These are phyloP conservation scores for Galerucella nymphaeae DNA, from an alignment of 2,888 invertebrate species.

Conservation along the genomic window DNA sequence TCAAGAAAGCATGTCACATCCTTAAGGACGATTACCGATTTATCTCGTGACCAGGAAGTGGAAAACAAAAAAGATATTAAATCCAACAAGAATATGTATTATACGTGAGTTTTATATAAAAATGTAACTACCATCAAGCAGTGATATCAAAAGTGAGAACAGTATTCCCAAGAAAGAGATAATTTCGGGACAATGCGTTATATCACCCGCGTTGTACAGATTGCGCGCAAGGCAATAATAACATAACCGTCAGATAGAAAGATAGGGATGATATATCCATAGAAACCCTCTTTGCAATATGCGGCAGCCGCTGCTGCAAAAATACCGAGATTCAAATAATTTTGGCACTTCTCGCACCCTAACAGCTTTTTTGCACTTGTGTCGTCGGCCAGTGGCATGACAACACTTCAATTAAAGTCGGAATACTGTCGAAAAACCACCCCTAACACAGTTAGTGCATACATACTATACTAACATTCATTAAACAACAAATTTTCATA, in stretches of 20 bases:
- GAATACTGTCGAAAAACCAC: slow-evolving; percentile 25
- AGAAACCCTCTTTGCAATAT: slow-evolving; percentile 58
- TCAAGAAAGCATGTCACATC: slow-evolving; percentile 7
- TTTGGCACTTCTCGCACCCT: slow-evolving; percentile 55
- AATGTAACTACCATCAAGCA: slow-evolving; percentile 37
- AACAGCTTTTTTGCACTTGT: slow-evolving; percentile 51
- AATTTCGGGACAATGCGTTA: slow-evolving; percentile 56
- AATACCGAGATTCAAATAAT: slow-evolving; percentile 57
- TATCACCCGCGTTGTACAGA: slow-evolving; percentile 58
- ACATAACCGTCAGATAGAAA: slow-evolving; percentile 57
- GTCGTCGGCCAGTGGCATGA: slow-evolving; percentile 44
- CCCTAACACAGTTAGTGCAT: background rate
- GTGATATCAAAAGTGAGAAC: slow-evolving; percentile 39
- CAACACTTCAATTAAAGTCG: slow-evolving; percentile 32
- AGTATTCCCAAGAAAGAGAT: slow-evolving; percentile 45
- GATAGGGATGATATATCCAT: slow-evolving; percentile 59
- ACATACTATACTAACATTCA: background rate
- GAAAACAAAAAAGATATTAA: slow-evolving; percentile 17
- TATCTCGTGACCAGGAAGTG: slow-evolving; percentile 20
- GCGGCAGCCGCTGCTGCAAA: slow-evolving; percentile 56
- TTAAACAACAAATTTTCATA: background rate
- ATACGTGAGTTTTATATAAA: slow-evolving; percentile 41
- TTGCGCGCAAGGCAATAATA: slow-evolving; percentile 59
- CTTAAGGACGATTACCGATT: slow-evolving; percentile 16
- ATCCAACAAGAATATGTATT: slow-evolving; percentile 31